Conservation (phyloP, 2,113 vertebrate genomes). For the Serilophus lunatus region DNA sequence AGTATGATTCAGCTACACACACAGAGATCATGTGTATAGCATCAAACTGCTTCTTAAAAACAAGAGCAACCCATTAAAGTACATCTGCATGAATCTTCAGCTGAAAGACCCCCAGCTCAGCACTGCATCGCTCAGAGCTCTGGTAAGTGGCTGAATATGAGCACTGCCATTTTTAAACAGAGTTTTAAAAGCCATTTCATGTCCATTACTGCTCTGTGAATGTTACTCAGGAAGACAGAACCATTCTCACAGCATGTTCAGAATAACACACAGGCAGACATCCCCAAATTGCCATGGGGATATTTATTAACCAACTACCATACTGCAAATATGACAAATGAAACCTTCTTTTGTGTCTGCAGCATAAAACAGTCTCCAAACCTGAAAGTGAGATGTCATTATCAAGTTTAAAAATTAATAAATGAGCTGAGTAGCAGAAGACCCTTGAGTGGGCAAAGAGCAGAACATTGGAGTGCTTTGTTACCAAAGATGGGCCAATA, state of each 20-base stretch:
- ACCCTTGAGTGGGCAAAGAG: neutral
- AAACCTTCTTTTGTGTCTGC: neutral
- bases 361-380: neutral
- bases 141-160: neutral
- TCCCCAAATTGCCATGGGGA: neutral
- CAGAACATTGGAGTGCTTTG: neutral
- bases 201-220: neutral
- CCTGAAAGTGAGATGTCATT: neutral
- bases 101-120: neutral
- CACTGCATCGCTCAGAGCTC: neutral
- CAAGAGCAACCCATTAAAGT: neutral
- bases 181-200: neutral
- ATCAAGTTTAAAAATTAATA: neutral
- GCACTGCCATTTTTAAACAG: neutral
- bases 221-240: neutral
- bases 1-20: neutral
- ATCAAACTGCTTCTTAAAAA: neutral
- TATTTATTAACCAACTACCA: neutral
- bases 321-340: neutral
- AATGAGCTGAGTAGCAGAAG: neutral
- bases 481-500: neutral
- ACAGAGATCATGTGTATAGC: accelerated
- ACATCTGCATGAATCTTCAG: neutral
- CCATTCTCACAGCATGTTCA: neutral
- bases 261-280: neutral